Conservation (phyloP, 1,140 invertebrate species). For the Plodia interpunctella region DNA sequence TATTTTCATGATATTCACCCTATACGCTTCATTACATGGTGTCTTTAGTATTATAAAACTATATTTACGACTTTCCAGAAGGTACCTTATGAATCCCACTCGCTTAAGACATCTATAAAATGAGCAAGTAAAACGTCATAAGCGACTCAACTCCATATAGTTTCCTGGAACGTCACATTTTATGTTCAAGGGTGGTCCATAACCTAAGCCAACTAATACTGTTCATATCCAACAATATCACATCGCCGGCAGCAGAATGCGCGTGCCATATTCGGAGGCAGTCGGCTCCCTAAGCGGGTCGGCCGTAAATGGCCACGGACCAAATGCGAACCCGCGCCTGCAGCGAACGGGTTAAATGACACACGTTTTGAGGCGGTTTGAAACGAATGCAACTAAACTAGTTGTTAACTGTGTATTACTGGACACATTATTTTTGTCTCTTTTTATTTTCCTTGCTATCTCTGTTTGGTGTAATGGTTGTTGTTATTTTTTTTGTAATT, state of each 20-base stretch:
- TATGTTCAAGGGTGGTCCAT: slow-evolving; percentile 2
- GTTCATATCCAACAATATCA: not conserved
- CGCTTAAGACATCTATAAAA: too few species aligned
- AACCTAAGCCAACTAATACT: not conserved
- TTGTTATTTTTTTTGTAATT: too few species aligned
- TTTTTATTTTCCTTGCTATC: too few species aligned
- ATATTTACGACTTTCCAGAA: too few species aligned
- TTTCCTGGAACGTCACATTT: too few species aligned
- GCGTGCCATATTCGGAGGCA: slow-evolving; percentile 33
- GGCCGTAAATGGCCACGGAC: slow-evolving; percentile 37
- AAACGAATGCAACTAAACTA: slow-evolving; percentile 16
- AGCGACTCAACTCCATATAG: too few species aligned
- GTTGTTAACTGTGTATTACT: slow-evolving; percentile 3
- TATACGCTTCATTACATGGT: too few species aligned
- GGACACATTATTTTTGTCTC: slow-evolving; percentile 2
- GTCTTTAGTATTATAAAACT: too few species aligned
- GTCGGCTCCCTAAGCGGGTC: slow-evolving; percentile 34
- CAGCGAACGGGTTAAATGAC: slow-evolving; percentile 40
- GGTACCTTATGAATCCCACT: too few species aligned
- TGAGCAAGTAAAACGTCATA: too few species aligned
- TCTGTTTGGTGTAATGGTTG: too few species aligned
- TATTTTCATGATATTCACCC: too few species aligned
- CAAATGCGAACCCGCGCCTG: slow-evolving; percentile 41
- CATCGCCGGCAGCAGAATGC: slow-evolving; percentile 12
- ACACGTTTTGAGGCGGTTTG: slow-evolving; percentile 30